Base-by-base conservation (phyloP, 2,888 invertebrate species). In the Torymus texanus region DNA sequence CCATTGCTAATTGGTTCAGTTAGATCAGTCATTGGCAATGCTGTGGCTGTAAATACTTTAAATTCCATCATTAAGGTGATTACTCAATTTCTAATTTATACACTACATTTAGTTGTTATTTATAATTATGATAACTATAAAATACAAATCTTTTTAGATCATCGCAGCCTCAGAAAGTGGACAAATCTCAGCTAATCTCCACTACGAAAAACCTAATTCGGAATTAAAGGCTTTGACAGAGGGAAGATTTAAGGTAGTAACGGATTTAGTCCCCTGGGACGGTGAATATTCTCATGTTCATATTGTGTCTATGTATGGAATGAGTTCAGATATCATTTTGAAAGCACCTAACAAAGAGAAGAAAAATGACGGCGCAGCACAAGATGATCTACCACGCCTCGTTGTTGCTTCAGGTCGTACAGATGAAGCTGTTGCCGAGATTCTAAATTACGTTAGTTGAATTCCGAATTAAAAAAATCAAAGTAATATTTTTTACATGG, bases 231-330 rank as follows among this genome's bases (percentile, higher is more conserved):
- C 81, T 24, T 50, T 85, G 11, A 62, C 56, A 18, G 79, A 82
- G n/a, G 84, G 84, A 13, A 79, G 81, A 63, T 21, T 85, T 10
- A 51, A 79, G 29, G 76, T 84, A 21, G 14, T 74, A 0, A 82
- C 84, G 0, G 75, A 84, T 58, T 24, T 67, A 2, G 82, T 75
- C 2, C 93, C 92, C 0, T 94, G 96, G 92, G 90, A 93, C 50
- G 94, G 95, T 41, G 95, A 95, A 24, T 85, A 86, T 73, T 94
- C 95, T 29, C 97, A 95, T 5, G 92, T 98, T 21, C 98, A 97
- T 91, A 96, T 96, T 11, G 98, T 97, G 88, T 97, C 98, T 0
- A 97, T 97, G 87, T 97, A 97, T 53, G 98, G 98, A 0, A 94
- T 95, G 2, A 97, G 97, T 86, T 94, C 94, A 66, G 95, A 95